Evolutionary conservation across 2,888 invertebrate genomes (phyloP), one percentile per base, ranked within the genome.

Genomic region (Stenchaetothrips biformis): DNA sequence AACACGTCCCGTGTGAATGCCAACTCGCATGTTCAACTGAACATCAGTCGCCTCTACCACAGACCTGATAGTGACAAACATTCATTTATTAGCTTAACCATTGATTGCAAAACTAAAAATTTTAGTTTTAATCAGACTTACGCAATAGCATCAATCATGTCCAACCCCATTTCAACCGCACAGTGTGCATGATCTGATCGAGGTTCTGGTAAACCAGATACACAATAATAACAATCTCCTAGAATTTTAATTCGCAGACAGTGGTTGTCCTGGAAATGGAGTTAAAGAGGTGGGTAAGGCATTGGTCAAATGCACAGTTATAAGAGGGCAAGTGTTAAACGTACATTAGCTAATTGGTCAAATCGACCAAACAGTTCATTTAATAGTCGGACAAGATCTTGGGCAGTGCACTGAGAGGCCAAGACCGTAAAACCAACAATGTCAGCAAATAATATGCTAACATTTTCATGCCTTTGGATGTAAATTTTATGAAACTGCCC

Each of bases 401-500:
- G 95, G 78, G 97, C 96, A 79, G 95, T 94, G 89, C 96, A 96
- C 88, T 96, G 96, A 82, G 95, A 95, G 80, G 96, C 94, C 84
- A 97, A 90, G 77, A 94, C 94, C 80, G 96, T 96, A 88, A 97
- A 96, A 83, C 96, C 96, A 83, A 96, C 96, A 84, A 97, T 96
- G 86, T 96, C 96, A 77, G 96, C 96, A 87, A 96, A 96, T 81
- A 96, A 89, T 84, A 96, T 96, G 87, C 96, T 95, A 87, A 96
- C 96, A 88, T 95, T 94, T 87, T 96, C 95, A 86, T 96, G 95
- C 86, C 94, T 93, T 87, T 96, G 95, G 85, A 96, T 96, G 89
- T 96, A 96, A 87, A 96, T 96, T 89, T 96, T 95, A 88, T 96
- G 96, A 88, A 96, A 96, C 88, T 96, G 95, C 82, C 95, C 94